phyloP scores from a whole-genome alignment of 2,888 invertebrate species.

The Macrosoma leucophasiata region DNA sequence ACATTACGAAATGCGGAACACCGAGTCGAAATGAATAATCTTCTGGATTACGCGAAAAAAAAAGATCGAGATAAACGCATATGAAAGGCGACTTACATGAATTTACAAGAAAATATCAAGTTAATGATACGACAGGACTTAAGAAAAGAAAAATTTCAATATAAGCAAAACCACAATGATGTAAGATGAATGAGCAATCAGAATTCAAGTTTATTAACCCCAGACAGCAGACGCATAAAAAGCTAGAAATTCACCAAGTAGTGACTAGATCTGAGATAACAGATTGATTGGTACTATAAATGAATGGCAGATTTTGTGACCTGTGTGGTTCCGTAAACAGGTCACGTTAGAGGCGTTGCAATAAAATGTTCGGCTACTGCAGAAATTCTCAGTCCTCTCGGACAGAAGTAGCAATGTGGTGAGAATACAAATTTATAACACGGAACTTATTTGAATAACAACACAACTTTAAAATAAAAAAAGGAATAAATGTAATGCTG shows the following conservation, averaged over 20 bases:
- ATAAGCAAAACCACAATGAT: constrained; percentile 61
- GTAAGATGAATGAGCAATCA: constrained; percentile 73
- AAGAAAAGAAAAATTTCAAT: constrained; percentile 43
- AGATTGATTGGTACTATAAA: constrained; percentile 71
- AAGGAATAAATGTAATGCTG: too few species aligned
- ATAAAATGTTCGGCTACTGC: constrained; percentile 48
- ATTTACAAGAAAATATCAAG: constrained; percentile 35
- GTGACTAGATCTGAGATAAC: constrained; percentile 65
- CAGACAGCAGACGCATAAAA: constrained; percentile 69
- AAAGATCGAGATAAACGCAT: constrained; percentile 23
- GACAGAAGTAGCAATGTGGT: constrained; percentile 39
- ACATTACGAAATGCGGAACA: too few species aligned
- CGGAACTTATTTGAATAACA: constrained; percentile 33
- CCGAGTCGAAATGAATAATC: constrained; percentile 1
- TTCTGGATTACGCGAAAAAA: neutral
- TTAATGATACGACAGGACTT: constrained; percentile 43
- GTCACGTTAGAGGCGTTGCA: constrained; percentile 56
- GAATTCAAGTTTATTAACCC: constrained; percentile 66
- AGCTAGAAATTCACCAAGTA: constrained; percentile 64
- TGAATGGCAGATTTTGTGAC: constrained; percentile 58
- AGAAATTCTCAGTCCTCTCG: constrained; percentile 37
- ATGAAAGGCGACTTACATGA: constrained; percentile 35
- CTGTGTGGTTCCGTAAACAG: constrained; percentile 50
- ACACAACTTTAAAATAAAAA: constrained; percentile 24
- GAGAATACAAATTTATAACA: constrained; percentile 42